These are phyloP conservation scores for rat (Rattus norvegicus) DNA, from an alignment of 2,113 vertebrate species.

Conservation along the genomic window GRCr8 NC_086020.1:60657001-60657500, in stretches of 20 bases:
- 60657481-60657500: background rate
- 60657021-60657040: background rate
- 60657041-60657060: background rate
- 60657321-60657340: background rate
- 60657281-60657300: background rate
- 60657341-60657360: background rate
- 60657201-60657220: background rate
- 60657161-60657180: background rate
- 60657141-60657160: background rate
- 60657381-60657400: background rate
- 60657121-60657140: too few species aligned
- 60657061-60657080: background rate
- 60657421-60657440: background rate
- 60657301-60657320: background rate
- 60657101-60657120: too few species aligned
- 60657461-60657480: background rate
- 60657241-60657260: background rate
- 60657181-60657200: background rate
- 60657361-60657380: background rate
- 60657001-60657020: background rate
- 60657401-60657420: too few species aligned
- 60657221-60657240: background rate
- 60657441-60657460: background rate
- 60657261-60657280: background rate
- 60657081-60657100: background rate